A percentile compares a stretch with the other conserved stretches of the same genome.
phyloP scores from a whole-genome alignment of 1,140 invertebrate species.

The Argopecten irradians region DNA sequence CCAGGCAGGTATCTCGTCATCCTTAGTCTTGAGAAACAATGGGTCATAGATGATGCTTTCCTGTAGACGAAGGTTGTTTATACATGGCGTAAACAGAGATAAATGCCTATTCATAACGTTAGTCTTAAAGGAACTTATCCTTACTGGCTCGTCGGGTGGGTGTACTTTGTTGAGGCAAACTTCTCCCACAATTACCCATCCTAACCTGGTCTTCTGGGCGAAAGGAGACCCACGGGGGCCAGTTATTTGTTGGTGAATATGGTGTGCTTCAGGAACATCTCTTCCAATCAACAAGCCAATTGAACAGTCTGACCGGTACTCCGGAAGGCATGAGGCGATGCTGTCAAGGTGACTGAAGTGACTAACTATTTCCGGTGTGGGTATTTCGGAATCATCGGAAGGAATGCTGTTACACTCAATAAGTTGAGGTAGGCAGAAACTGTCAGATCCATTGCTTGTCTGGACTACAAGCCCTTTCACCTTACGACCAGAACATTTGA shows the following conservation, averaged over 20 bases:
- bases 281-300: conserved; percentile 31
- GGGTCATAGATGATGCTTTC: conserved; percentile 3
- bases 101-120: conserved; percentile 32
- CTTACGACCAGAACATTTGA: not conserved
- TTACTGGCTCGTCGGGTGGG: no score
- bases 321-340: not conserved
- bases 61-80: conserved; percentile 47
- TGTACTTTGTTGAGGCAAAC: conserved; percentile 29
- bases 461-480: not conserved
- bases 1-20: no score
- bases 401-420: not conserved
- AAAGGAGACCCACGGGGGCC: conserved; percentile 22
- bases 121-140: no score
- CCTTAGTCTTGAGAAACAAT: not conserved
- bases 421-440: not conserved
- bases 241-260: conserved; percentile 27
- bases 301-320: not conserved
- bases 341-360: conserved; percentile 24
- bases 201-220: conserved; percentile 37
- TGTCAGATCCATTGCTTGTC: not conserved
- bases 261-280: conserved; percentile 37
- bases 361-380: not conserved
- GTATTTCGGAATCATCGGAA: not conserved
- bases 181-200: conserved; percentile 44
- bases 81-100: not conserved